Evolutionary conservation across 2,797 vertebrate species (phyloP), one percentile per base, ranked within the genome.

Genomic region (Dendrocincla fuliginosa): DNA sequence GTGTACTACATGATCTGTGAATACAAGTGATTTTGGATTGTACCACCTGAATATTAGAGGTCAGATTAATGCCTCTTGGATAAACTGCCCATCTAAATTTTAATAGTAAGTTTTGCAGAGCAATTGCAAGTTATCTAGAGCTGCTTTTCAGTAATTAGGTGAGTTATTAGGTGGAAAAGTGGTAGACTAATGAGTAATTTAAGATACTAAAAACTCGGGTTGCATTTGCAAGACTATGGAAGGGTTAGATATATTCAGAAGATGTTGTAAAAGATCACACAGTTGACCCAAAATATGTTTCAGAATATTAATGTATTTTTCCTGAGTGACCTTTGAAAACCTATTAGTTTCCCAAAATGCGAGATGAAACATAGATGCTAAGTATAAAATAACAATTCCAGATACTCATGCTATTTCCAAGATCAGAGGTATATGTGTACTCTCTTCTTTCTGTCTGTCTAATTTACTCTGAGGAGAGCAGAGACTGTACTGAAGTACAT

Each of bases 81-180:
- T 85, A 96, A 87, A 82, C 65, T 78, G 46, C 11, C 39, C 56
- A 84, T 94, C 5, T 0, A 78, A 92, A 92, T 93, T 82, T 87
- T 87, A 92, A 67, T 77, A 87, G 9, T 67, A 78, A 82, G 25
- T 91, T 95, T 88, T 90, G 77, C 84, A 80, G 90, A 59, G 78
- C 63, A 92, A 84, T 90, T 94, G 46, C 44, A 86, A 93, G 84
- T 74, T 94, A 81, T 89, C 73, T 88, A 84, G 80, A 90, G 30
- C 41, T 84, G 41, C 33, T 93, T 96, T 94, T 88, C 63, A 71
- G 75, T 87, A 92, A 94, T 95, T 96, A 96, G 92, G 85, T 90
- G 74, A 96, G 70, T 83, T 96, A 91, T 91, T 95, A 90, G 80
- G 94, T 96, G 83, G 91, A 95, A 95, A 97, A 95, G 64, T 94